These are phyloP conservation scores for Entomobrya multifasciata DNA, from an alignment of 2,888 invertebrate genomes.

Conservation along the genomic window DNA sequence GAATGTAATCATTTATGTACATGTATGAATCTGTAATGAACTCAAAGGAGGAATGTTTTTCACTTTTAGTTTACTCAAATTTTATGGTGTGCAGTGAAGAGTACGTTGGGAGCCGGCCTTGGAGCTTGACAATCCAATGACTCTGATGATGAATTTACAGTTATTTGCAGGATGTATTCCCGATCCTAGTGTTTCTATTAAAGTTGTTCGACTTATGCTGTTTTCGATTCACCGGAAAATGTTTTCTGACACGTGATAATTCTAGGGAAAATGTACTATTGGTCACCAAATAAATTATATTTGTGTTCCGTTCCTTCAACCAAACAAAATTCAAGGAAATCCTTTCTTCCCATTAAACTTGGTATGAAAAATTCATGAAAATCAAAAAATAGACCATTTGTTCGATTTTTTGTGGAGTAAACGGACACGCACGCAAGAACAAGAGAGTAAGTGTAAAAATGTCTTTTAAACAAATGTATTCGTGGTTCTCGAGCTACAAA, in stretches of 20 bases:
- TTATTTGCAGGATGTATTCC: too few species aligned
- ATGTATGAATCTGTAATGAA: conserved; percentile 51
- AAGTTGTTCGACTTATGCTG: too few species aligned
- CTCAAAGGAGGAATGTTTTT: conserved; percentile 8
- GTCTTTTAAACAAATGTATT: not conserved
- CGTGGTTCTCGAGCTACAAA: too few species aligned
- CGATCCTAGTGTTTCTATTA: too few species aligned
- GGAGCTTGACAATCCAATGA: not conserved
- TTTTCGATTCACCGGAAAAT: too few species aligned
- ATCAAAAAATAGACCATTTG: conserved; percentile 3
- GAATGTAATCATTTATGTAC: conserved; percentile 1
- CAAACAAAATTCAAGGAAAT: not conserved
- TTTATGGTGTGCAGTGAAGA: too few species aligned
- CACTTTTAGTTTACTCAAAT: not conserved
- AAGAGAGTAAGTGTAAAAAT: not conserved
- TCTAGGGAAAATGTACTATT: too few species aligned
- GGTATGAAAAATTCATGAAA: not conserved
- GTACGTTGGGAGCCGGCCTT: too few species aligned
- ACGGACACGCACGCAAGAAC: not conserved
- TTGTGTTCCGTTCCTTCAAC: too few species aligned
- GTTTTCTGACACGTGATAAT: too few species aligned
- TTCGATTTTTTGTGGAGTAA: not conserved
- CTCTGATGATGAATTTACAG: too few species aligned
- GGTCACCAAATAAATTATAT: too few species aligned
- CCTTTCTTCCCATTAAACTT: not conserved